Evolutionary conservation across 2,888 invertebrate species (phyloP), one percentile per base, ranked within the genome.

Genomic region (Agrotis segetum): DNA sequence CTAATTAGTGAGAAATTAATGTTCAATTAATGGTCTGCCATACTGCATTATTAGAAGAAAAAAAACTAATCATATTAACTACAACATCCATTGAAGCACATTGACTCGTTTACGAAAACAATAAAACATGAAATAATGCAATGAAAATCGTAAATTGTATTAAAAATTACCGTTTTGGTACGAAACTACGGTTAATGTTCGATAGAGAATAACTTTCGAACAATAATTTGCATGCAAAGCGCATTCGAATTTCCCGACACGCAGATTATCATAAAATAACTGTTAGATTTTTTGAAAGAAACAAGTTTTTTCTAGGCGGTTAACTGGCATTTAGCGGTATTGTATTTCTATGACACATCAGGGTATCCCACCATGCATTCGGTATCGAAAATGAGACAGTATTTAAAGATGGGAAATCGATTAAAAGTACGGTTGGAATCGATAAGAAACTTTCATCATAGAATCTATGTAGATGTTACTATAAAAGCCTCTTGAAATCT

Each of bases 171-270:
- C 58, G 59, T 60, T 76, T 46, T 53, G 16, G 53, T 62, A 49
- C n/a, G 58, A 29, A 70, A 49, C 19, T 50, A 49, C 19, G n/a
- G 46, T 40, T 17, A 53, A 52, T 68, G 53, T 77, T 61, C 82
- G 65, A 77, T 65, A 71, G 81, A 79, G 65, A 77, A 79, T 75
- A 72, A 72, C 85, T 79, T 79, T 82, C 82, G 61, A 77, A 74
- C 70, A 52, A 59, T 74, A 52, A 59, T 74, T 74, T 70, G 67
- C 75, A 75, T 74, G 72, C 77, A 59, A 80, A 83, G 60, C 69
- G 77, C 67, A 79, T 82, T 84, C 67, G 76, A 77, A 76, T 78
- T 61, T 65, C 67, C 61, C 61, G 67, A 78, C 78, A 77, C 58
- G 64, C 70, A 82, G 69, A 78, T 77, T 84, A 75, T 72, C 62